Evolutionary conservation across 2,797 vertebrate genomes (phyloP).

Genomic region (Neomorphus geoffroyi): DNA sequence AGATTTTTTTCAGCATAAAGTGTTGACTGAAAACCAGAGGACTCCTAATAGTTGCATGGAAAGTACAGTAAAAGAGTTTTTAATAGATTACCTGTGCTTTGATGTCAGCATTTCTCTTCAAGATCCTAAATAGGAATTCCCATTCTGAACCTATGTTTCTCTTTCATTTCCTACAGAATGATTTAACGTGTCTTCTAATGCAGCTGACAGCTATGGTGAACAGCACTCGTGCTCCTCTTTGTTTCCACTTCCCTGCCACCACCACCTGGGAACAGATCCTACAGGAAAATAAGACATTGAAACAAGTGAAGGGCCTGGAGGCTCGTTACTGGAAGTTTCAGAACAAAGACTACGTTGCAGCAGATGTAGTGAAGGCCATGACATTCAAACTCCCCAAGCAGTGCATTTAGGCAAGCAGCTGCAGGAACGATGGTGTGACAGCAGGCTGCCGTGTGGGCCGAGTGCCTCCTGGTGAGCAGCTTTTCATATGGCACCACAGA

Average conservation of each 20-base stretch:
- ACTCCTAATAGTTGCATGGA: background rate
- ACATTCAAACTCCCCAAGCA: background rate
- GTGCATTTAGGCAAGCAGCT: background rate
- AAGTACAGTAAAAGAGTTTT: background rate
- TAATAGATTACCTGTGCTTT: background rate
- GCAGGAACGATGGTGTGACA: rapidly evolving
- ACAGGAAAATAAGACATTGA: background rate
- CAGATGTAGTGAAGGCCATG: too few relatives aligned
- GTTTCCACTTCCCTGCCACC: background rate
- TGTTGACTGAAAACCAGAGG: background rate
- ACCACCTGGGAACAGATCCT: background rate
- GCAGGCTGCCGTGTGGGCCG: background rate
- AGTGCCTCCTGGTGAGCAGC: background rate
- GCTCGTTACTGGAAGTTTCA: background rate
- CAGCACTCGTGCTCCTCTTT: background rate
- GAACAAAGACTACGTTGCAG: background rate
- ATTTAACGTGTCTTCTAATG: background rate
- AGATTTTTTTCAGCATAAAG: background rate
- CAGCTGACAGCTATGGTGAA: background rate
- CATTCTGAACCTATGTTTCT: background rate
- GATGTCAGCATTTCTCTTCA: background rate
- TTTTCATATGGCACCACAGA: background rate
- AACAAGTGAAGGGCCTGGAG: background rate
- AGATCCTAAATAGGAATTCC: background rate
- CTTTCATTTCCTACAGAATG: background rate